phyloP scores from a whole-genome alignment of 2,888 invertebrate species.

The Plagiodera versicolora region DNA sequence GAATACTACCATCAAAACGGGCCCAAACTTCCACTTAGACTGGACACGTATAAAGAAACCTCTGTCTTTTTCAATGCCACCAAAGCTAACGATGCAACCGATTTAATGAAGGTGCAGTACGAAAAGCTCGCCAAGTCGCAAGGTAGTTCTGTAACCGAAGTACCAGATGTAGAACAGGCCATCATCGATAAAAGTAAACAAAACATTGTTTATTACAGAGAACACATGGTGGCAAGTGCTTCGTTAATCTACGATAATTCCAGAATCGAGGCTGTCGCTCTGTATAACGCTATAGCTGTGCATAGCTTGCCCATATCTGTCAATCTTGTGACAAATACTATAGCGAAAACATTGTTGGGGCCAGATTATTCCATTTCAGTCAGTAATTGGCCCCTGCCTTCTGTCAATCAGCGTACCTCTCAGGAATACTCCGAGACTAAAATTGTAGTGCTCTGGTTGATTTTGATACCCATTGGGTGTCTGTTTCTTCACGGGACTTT shows the following conservation, averaged over 20 bases:
- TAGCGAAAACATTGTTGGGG: conserved; percentile 50
- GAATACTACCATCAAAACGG: conserved; percentile 24
- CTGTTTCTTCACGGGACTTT: conserved; percentile 58
- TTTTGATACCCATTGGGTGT: conserved; percentile 49
- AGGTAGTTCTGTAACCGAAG: conserved; percentile 33
- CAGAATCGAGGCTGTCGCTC: conserved; percentile 41
- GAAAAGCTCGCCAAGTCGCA: conserved; percentile 30
- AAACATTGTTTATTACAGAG: conserved; percentile 55
- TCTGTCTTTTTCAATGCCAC: conserved; percentile 43
- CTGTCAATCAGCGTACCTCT: conserved; percentile 25
- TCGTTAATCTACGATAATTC: conserved; percentile 49
- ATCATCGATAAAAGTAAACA: conserved; percentile 50
- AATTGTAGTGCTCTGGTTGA: conserved; percentile 47
- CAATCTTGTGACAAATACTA: conserved; percentile 57
- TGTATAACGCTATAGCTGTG: conserved; percentile 56
- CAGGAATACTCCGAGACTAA: conserved; percentile 40
- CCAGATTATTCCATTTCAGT: conserved; percentile 46
- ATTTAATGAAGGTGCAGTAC: conserved; percentile 36
- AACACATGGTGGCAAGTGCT: conserved; percentile 55
- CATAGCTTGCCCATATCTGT: conserved; percentile 59
- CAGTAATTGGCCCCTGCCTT: conserved; percentile 48
- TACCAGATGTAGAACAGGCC: conserved; percentile 38
- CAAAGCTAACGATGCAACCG: conserved; percentile 8
- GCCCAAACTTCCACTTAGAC: conserved; percentile 44
- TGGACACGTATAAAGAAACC: conserved; percentile 46